Percentiles rank a stretch among this genome's conserved stretches.
phyloP scores from a whole-genome alignment of 2,113 vertebrate genomes.

The Alethe castanea region DNA sequence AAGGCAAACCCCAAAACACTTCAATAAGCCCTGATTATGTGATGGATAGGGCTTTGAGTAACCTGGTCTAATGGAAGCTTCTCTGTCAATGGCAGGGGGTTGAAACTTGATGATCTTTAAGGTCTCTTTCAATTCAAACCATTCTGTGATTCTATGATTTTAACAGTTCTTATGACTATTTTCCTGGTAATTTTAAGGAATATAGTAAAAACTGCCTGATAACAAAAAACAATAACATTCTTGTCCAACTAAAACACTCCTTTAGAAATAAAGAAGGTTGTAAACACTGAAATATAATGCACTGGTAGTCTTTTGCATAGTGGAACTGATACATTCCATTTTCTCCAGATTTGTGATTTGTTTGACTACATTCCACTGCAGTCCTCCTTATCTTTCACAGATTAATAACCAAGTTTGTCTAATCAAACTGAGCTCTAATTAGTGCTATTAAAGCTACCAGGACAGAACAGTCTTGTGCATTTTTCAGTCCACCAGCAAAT shows the following conservation, averaged over 20 bases:
- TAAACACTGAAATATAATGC: neutral
- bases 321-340: fast-evolving
- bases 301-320: no score
- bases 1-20: no score
- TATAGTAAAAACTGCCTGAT: neutral
- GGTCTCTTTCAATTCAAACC: neutral
- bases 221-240: neutral
- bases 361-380: neutral
- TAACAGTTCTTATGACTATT: neutral
- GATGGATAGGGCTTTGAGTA: neutral
- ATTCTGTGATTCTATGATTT: neutral
- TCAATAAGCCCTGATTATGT: neutral
- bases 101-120: neutral
- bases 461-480: neutral
- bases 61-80: neutral
- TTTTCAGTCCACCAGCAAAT: neutral
- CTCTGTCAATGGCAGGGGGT: neutral
- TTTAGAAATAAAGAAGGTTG: neutral
- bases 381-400: neutral
- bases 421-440: neutral
- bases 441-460: neutral
- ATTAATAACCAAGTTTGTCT: neutral
- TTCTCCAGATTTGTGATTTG: neutral
- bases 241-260: neutral
- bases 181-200: neutral